A percentile compares a stretch with the other conserved stretches of the same genome.
phyloP scores from a whole-genome alignment of 2,888 invertebrate genomes.

The Stenotaenia linearis region DNA sequence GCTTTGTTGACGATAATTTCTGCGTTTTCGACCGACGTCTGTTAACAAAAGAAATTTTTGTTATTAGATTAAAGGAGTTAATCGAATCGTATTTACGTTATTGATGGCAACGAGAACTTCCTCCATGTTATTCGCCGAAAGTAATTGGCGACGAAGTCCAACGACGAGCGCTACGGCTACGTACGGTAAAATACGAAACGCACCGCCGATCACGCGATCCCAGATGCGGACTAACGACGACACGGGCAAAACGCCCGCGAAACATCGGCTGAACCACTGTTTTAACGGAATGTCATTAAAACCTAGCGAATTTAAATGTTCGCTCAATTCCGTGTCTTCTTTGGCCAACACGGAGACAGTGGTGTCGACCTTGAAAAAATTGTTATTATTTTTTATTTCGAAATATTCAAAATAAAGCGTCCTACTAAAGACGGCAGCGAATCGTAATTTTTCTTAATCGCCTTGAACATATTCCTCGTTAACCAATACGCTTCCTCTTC shows the following conservation, averaged over 20 bases:
- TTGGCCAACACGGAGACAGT: constrained; percentile 55
- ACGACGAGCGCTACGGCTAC: constrained; percentile 58
- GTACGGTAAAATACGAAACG: constrained; percentile 72
- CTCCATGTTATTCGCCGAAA: neutral
- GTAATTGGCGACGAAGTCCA: neutral
- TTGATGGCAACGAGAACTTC: neutral
- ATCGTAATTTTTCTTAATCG: neutral
- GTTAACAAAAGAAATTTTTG: constrained; percentile 41
- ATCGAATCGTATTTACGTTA: constrained; percentile 8
- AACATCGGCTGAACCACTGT: constrained; percentile 75
- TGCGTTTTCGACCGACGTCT: constrained; percentile 73
- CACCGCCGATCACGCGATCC: constrained; percentile 82
- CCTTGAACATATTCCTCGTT: neutral
- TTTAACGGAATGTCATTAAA: constrained; percentile 58
- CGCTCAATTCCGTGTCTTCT: constrained; percentile 67
- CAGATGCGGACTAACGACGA: constrained; percentile 73
- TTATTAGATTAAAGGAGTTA: constrained; percentile 38
- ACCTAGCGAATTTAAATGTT: constrained; percentile 55
- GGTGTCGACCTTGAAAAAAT: neutral
- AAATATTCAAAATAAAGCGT: neutral
- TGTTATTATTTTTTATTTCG: neutral
- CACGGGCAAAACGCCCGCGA: constrained; percentile 72
- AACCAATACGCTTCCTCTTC: constrained; percentile 28
- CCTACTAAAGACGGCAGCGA: neutral
- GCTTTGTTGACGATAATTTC: constrained; percentile 79